Evolutionary conservation across 2,797 vertebrate species (phyloP).

Genomic region (Bryconaethiops microstoma): DNA sequence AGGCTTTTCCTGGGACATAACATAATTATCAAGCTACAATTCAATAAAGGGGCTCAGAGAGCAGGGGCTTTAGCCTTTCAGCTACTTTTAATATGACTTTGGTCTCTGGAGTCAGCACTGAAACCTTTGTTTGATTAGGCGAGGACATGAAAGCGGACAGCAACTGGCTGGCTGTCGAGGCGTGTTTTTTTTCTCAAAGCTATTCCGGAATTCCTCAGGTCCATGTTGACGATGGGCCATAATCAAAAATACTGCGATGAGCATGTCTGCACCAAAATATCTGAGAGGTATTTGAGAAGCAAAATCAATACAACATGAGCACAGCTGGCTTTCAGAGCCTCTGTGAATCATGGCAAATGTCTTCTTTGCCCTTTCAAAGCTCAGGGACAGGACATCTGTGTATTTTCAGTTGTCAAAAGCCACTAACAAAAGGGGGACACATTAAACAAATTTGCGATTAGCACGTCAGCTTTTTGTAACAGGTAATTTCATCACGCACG

Average conservation of each 20-base stretch:
- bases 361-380: neutral
- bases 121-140: conserved; percentile 48
- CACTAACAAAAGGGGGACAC: neutral
- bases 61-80: conserved; percentile 60
- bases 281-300: neutral
- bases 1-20: conserved; percentile 61
- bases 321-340: neutral
- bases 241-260: neutral
- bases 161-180: neutral
- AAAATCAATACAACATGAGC: neutral
- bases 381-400: neutral
- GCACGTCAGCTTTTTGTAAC: too few relatives aligned
- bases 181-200: neutral
- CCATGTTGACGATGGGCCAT: too few relatives aligned
- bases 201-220: conserved; percentile 14
- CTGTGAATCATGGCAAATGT: neutral
- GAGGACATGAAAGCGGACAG: neutral
- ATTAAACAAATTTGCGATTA: neutral
- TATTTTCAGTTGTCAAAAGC: neutral
- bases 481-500: too few relatives aligned
- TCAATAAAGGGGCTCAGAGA: conserved; percentile 59
- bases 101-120: conserved; percentile 36
- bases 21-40: conserved; percentile 60
- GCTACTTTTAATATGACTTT: conserved; percentile 60
- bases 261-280: neutral